phyloP scores from a whole-genome alignment of 1,140 invertebrate species.

The Helicoverpa armigera region DNA sequence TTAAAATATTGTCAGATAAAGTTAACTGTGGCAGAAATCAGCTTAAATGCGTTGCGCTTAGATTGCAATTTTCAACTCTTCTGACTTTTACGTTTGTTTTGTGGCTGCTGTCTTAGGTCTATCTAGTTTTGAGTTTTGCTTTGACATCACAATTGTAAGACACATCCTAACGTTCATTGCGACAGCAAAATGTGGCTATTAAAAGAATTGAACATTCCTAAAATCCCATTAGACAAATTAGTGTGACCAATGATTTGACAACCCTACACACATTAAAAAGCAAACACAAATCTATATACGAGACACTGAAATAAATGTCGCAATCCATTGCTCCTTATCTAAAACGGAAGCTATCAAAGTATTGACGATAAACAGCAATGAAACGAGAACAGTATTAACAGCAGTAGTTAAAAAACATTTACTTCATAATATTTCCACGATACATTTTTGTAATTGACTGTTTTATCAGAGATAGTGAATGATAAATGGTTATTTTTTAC shows the following conservation, averaged over 20 bases:
- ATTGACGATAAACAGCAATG: background rate
- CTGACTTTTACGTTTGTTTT: too few species aligned
- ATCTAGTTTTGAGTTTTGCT: too few species aligned
- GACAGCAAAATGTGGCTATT: too few species aligned
- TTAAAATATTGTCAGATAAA: background rate
- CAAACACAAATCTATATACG: slow-evolving; percentile 3
- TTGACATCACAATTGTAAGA: too few species aligned
- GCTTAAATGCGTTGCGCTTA: too few species aligned
- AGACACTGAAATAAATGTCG: slow-evolving; percentile 6
- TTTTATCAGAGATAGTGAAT: slow-evolving; percentile 23
- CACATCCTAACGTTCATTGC: too few species aligned
- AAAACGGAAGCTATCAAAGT: slow-evolving; percentile 23
- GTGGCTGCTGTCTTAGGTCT: too few species aligned
- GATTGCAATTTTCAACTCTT: too few species aligned
- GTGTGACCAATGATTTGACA: background rate
- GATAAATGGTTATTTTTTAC: slow-evolving; percentile 16
- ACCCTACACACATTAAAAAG: background rate
- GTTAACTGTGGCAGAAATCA: background rate
- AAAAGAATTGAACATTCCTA: too few species aligned
- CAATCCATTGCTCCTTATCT: slow-evolving; percentile 21
- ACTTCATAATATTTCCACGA: background rate
- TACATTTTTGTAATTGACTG: slow-evolving; percentile 28
- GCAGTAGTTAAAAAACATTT: background rate
- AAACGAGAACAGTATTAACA: slow-evolving; percentile 4
- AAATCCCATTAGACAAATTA: background rate